phyloP scores from a whole-genome alignment of 2,888 invertebrate species.

The Dryococelus australis region DNA sequence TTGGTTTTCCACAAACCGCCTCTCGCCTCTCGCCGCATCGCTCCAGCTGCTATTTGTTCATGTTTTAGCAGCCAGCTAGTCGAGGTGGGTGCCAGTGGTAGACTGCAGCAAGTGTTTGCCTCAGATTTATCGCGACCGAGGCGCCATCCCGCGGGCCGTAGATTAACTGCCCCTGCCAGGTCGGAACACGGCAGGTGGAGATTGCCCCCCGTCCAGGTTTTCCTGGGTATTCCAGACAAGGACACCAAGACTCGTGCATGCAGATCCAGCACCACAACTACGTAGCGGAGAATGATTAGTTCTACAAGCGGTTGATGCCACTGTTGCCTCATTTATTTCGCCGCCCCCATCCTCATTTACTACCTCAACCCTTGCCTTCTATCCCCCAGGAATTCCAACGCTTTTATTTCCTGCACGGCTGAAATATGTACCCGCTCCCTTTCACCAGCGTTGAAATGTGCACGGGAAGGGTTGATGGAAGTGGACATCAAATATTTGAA shows the following conservation, averaged over 20 bases:
- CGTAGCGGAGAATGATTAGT: background rate
- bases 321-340: background rate
- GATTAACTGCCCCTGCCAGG: no score
- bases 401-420: background rate
- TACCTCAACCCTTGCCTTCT: background rate
- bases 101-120: background rate
- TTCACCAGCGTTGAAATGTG: background rate
- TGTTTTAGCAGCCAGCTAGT: background rate
- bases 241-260: no score
- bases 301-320: background rate
- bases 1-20: background rate
- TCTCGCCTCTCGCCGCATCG: background rate
- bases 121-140: background rate
- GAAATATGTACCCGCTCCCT: background rate
- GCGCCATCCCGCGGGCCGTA: background rate
- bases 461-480: background rate
- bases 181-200: no score
- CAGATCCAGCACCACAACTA: no score
- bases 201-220: no score
- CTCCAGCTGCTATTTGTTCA: background rate
- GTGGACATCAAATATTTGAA: conserved; percentile 16
- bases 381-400: background rate
- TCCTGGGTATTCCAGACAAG: no score
- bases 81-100: background rate
- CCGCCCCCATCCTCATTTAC: background rate